A percentile compares a stretch with the other conserved stretches of the same genome.
These are phyloP conservation scores for Bucorvus abyssinicus DNA, from an alignment of 2,797 vertebrate species.

Conservation along the genomic window DNA sequence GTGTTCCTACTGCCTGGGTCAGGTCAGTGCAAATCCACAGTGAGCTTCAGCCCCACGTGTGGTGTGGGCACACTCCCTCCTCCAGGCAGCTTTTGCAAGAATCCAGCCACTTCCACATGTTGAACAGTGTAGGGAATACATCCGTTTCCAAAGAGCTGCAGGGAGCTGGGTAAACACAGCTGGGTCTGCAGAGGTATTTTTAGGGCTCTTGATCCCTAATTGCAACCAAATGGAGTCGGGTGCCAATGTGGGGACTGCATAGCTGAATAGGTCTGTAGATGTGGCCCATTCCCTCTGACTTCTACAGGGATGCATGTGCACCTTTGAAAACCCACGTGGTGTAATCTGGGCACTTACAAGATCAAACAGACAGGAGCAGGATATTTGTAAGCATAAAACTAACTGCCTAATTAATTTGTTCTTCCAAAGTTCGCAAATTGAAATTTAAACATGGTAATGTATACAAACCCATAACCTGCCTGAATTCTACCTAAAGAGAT, in stretches of 20 bases:
- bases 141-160: background rate
- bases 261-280: background rate
- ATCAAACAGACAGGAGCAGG: background rate
- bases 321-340: background rate
- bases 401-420: constrained; percentile 7
- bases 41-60: fast-evolving
- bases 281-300: background rate
- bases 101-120: background rate
- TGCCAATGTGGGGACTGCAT: background rate
- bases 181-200: background rate
- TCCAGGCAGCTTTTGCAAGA: background rate
- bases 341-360: background rate
- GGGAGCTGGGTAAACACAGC: background rate
- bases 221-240: background rate
- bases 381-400: background rate
- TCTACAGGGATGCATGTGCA: fast-evolving
- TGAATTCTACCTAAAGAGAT: constrained; percentile 9
- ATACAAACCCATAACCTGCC: constrained; percentile 48
- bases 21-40: background rate
- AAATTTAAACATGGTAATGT: constrained; percentile 36
- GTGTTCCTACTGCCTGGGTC: background rate
- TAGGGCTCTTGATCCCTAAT: background rate
- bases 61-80: fast-evolving
- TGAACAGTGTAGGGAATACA: fast-evolving
- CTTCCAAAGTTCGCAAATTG: background rate